Evolutionary conservation across 2,888 invertebrate species (phyloP), one percentile per base, ranked within the genome.

Genomic region (Trissoscelio sp.): DNA sequence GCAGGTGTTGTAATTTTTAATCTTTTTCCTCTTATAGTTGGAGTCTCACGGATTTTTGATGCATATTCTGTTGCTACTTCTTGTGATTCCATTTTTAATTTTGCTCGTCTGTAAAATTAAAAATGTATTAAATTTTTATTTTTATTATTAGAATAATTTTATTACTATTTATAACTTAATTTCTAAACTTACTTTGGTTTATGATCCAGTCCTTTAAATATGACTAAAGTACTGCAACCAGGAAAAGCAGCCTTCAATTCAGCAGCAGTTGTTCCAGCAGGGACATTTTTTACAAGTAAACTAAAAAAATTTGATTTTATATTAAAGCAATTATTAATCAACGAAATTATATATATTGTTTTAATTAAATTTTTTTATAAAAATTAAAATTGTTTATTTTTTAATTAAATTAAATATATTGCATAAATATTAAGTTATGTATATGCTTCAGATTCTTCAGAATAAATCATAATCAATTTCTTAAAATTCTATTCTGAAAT

Each of bases 31-130:
- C 12, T 11, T 2, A 72, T 14, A 31, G 12, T 14, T 34, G 60
- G 48, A 22, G 18, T 9, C 14, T 24, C 12, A 1, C 51, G 39
- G 18, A 11, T 24, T 51, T 60, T 72, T 28, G 22, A 24, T 2
- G 60, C 34, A 7, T 72, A 72, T 62, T 72, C 60, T 14, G 37
- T 16, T 14, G n/a, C 7, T 18, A 62, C 53, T 6, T 60, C 60
- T 11, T n/a, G 0, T 7, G 60, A 62, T 20, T 72, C 51, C 72
- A 72, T 72, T 31, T 72, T 72, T 24, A 72, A 31, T 53, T 72
- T 72, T 12, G 72, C 72, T 20, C 42, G 37, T n/a, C 72, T 72
- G 51, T 14, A 70, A 57, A 34, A 48, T 16, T 5, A 31, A 20
- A 34, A 48, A 37, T 37, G 28, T 18, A 16, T n/a, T 42, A 60